Percentiles rank a stretch among this genome's conserved stretches.
These are phyloP conservation scores for Rhineura floridana DNA, from an alignment of 2,113 vertebrate species.

Conservation along the genomic window DNA sequence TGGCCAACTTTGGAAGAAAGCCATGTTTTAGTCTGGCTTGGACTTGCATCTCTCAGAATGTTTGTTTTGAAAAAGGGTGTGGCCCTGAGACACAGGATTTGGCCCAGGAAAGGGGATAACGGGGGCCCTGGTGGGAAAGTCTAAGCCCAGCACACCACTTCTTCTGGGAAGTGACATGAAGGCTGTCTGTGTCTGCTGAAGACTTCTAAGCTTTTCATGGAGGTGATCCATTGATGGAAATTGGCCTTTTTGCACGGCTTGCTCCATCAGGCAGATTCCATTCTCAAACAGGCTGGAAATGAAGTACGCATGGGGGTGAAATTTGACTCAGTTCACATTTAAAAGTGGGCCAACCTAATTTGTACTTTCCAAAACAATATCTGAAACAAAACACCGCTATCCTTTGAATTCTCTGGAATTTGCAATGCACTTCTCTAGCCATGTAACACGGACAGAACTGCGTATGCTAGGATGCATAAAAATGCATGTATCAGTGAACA, in stretches of 20 bases:
- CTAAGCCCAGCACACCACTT: background rate
- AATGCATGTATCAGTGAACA: too few relatives aligned
- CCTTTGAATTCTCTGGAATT: too few relatives aligned
- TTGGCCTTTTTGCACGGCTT: background rate
- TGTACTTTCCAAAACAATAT: too few relatives aligned
- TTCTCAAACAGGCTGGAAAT: background rate
- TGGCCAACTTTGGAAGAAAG: background rate
- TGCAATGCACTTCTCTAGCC: too few relatives aligned
- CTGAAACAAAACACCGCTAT: too few relatives aligned
- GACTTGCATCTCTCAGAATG: background rate
- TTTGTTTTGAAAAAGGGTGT: conserved; percentile 3
- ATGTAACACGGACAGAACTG: too few relatives aligned
- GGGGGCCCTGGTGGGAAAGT: background rate
- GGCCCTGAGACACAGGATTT: background rate
- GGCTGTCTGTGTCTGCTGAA: background rate
- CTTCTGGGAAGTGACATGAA: background rate
- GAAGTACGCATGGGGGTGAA: too few relatives aligned
- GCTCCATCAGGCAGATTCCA: background rate
- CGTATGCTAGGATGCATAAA: too few relatives aligned
- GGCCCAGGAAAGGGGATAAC: background rate
- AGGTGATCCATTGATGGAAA: background rate
- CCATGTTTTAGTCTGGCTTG: background rate
- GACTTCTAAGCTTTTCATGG: background rate
- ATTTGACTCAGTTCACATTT: too few relatives aligned
- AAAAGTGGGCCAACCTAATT: too few relatives aligned